phyloP scores from a whole-genome alignment of 2,888 invertebrate species.

The Chaitophorus viminalis region DNA sequence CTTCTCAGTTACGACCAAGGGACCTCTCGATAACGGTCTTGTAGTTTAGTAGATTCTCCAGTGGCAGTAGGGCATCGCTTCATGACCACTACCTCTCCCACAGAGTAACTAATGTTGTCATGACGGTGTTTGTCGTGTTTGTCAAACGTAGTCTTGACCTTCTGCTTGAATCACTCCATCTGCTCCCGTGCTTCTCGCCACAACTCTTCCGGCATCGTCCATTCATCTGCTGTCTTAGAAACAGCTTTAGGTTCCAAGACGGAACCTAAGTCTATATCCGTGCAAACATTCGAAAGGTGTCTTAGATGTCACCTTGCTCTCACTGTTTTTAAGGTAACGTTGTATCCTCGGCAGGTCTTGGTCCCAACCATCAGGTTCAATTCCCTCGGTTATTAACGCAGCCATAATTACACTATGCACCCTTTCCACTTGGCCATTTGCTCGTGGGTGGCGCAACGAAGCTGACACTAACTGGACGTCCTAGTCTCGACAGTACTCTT shows the following conservation, averaged over 20 bases:
- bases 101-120: background rate
- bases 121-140: background rate
- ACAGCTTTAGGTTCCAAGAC: background rate
- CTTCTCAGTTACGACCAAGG: background rate
- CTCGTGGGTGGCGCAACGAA: slow-evolving; percentile 28
- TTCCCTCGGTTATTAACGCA: background rate
- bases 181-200: background rate
- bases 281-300: slow-evolving; percentile 33
- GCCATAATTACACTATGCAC: slow-evolving; percentile 8
- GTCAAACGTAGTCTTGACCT: background rate
- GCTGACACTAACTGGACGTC: background rate
- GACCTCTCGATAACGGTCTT: background rate
- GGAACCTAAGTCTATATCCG: slow-evolving; percentile 24
- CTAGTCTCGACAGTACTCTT: background rate
- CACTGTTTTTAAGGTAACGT: slow-evolving; percentile 14
- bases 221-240: background rate
- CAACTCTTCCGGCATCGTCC: background rate
- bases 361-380: slow-evolving; percentile 35
- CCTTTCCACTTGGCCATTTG: slow-evolving; percentile 28
- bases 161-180: background rate
- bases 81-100: background rate
- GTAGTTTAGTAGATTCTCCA: background rate
- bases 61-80: background rate
- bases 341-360: slow-evolving; percentile 1
- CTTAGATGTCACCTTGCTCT: background rate